Conservation (phyloP, 2,888 invertebrate species). For the Gastracanthus pulcherrimus region DNA sequence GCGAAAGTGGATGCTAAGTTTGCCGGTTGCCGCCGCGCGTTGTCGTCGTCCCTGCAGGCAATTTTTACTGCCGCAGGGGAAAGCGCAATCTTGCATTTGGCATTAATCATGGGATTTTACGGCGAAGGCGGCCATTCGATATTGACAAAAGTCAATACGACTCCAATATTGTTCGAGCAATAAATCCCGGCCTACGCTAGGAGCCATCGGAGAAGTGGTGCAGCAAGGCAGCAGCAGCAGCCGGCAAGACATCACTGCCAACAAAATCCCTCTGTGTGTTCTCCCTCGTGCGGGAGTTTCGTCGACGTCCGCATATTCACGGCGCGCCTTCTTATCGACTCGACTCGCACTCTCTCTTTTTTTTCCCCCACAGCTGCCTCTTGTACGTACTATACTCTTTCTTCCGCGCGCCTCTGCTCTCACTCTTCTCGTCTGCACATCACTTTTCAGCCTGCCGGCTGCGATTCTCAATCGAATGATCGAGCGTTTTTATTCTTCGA, state of each 20-base stretch:
- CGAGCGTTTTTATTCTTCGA: constrained; percentile 49
- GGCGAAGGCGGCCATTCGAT: constrained; percentile 18
- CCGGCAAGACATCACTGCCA: constrained; percentile 21
- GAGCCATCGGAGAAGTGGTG: background rate
- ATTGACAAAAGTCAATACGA: constrained; percentile 48
- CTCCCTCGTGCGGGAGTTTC: background rate
- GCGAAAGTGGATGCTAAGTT: background rate
- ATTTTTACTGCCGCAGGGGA: constrained; percentile 21
- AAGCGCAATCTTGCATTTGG: constrained; percentile 54
- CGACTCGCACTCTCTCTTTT: background rate
- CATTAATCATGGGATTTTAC: constrained; percentile 34
- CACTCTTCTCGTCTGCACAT: background rate
- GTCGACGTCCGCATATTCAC: constrained; percentile 45
- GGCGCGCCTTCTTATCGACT: background rate
- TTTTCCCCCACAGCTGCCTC: too few relatives aligned
- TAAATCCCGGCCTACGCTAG: constrained; percentile 31
- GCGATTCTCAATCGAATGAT: constrained; percentile 39
- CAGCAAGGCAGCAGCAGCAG: background rate
- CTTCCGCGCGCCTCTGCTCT: too few relatives aligned
- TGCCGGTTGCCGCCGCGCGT: background rate
- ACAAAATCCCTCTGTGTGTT: constrained; percentile 10
- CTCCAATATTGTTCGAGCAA: constrained; percentile 40
- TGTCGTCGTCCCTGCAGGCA: background rate
- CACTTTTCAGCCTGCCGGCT: constrained; percentile 4
- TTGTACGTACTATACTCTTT: too few relatives aligned